Percentiles rank a stretch among this genome's conserved stretches.
Evolutionary conservation across 64 coral and sea anemone genomes (phyloP).

Genomic region (Pocillopora damicornis): DNA sequence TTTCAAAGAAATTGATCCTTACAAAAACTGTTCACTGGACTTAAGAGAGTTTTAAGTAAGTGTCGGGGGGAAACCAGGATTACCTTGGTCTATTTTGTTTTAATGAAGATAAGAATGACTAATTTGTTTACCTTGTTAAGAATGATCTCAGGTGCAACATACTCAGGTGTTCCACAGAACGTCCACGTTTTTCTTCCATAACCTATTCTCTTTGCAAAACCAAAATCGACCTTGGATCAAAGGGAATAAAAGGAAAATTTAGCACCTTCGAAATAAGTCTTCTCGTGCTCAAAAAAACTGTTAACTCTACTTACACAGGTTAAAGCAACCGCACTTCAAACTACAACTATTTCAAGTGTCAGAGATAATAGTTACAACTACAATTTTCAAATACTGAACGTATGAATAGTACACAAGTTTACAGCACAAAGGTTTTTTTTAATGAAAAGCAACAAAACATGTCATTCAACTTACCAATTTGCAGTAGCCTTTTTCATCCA

Average conservation of each 20-base stretch:
- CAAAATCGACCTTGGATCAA: constrained; percentile 88
- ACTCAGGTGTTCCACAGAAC: constrained; percentile 98
- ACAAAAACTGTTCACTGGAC: too few relatives aligned
- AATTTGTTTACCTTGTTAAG: constrained; percentile 85
- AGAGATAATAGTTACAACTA: too few relatives aligned
- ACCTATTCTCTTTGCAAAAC: constrained; percentile 98
- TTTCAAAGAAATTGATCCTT: too few relatives aligned
- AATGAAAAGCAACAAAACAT: not conserved
- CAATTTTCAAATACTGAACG: not conserved
- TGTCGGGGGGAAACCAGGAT: too few relatives aligned
- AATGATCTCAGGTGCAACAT: constrained; percentile 98
- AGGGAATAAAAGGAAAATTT: not conserved
- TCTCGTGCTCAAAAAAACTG: too few relatives aligned
- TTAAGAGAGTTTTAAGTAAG: too few relatives aligned
- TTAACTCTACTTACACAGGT: too few relatives aligned
- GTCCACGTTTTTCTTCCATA: constrained; percentile 98
- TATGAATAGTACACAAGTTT: not conserved
- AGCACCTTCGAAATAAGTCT: not conserved
- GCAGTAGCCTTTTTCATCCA: constrained; percentile 94
- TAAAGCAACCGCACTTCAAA: too few relatives aligned
- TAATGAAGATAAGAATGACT: not conserved
- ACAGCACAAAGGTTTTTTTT: not conserved
- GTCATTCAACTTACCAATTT: constrained; percentile 77
- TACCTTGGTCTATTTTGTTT: too few relatives aligned
- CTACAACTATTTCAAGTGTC: too few relatives aligned